These are phyloP conservation scores for Cactoblastis cactorum DNA, from an alignment of 2,888 invertebrate species.

Conservation along the genomic window DNA sequence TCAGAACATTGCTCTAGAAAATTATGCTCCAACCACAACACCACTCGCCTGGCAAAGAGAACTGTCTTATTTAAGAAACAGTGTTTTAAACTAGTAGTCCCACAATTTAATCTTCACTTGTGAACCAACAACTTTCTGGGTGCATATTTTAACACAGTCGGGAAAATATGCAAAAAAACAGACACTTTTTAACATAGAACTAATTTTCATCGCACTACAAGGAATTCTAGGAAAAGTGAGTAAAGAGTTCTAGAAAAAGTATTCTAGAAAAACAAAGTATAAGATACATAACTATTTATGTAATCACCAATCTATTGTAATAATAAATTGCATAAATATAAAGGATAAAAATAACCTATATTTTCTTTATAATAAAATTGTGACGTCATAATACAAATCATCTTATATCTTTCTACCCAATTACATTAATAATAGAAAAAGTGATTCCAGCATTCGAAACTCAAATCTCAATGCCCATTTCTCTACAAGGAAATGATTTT, in stretches of 20 bases:
- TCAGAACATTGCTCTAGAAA: neutral
- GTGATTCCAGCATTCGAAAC: neutral
- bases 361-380: no score
- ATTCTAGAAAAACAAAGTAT: no score
- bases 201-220: neutral
- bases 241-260: no score
- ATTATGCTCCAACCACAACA: neutral
- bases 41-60: conserved; percentile 1
- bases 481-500: conserved; percentile 15
- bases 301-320: no score
- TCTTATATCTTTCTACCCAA: no score
- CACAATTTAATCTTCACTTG: conserved; percentile 7
- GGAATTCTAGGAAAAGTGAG: neutral
- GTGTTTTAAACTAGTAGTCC: conserved; percentile 9
- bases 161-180: neutral
- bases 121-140: conserved; percentile 1
- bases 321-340: no score
- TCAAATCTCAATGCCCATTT: neutral
- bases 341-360: no score
- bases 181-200: neutral
- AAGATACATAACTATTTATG: no score
- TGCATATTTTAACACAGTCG: neutral
- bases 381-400: no score
- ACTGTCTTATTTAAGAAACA: conserved; percentile 9
- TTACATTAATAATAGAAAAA: no score